Evolutionary conservation across 2,888 invertebrate genomes (phyloP), one percentile per base, ranked within the genome.

Genomic region (Cephus pygmeus): DNA sequence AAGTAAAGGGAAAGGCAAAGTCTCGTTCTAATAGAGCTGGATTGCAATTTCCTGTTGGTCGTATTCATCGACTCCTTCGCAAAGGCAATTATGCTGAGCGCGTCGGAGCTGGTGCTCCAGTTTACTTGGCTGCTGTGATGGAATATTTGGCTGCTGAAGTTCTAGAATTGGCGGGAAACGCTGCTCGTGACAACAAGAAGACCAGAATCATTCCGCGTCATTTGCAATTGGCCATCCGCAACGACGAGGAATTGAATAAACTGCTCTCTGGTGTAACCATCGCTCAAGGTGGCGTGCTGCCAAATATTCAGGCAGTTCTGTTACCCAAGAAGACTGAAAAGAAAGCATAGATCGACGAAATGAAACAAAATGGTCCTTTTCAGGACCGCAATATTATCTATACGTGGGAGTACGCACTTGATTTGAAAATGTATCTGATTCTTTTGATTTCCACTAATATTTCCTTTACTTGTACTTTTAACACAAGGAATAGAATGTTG

Each of bases 231-330:
- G 96, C 96, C 73, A 94, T 97, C 83, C 92, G 95, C n/a, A 96
- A 96, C 89, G 97, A 97, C 89, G 96, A 96, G 84, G 97, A 97
- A 87, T 92, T 97, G 87, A 96, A 95, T 90, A 95, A 94, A 88
- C 92, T 97, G 75, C 91, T 97, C 2, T 93, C 94, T 0, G 95
- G 95, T 73, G 96, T 96, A 0, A 96, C 96, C 36, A 96, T 97
- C 87, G 95, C 96, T 31, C 95, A 97, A 90, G 97, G 97, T 80
- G 97, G 97, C 85, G 97, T 97, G 0, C 90, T 97, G 87, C 96
- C 97, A 0, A 95, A 95, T 87, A 96, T 96, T 82, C 95, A 96
- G 86, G 93, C 95, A 3, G 94, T 95, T 68, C 92, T 96, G 0
- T 88, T 96, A 77, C 96, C 96, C 73, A 96, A 96, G 93, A 95